Conservation (phyloP, 1,140 invertebrate genomes). For the Coelopa frigida region DNA sequence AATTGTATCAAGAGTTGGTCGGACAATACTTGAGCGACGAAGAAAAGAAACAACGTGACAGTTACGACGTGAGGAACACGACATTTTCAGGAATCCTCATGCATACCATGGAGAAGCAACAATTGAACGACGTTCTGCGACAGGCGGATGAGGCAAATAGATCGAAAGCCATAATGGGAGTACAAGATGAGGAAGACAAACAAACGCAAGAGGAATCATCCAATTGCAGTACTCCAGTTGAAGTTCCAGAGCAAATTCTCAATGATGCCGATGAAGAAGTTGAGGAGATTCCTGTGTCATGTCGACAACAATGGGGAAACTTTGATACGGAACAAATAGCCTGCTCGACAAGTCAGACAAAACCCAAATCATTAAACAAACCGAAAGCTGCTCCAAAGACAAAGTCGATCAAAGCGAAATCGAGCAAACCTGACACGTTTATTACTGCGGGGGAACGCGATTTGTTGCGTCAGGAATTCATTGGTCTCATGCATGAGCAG, state of each 20-base stretch:
- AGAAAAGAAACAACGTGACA: conserved; percentile 60
- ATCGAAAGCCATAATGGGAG: not conserved
- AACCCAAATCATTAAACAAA: not conserved
- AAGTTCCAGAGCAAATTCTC: not conserved
- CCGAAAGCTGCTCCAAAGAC: conserved; percentile 47
- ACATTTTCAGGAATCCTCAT: conserved; percentile 62
- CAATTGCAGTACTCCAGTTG: not conserved
- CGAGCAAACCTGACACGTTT: conserved; percentile 16
- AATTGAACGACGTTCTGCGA: conserved; percentile 55
- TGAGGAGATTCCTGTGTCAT: conserved; percentile 12
- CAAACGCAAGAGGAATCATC: not conserved
- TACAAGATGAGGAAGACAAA: conserved; percentile 6
- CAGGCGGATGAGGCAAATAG: conserved; percentile 46
- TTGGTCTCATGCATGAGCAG: conserved; percentile 78
- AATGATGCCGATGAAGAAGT: not conserved
- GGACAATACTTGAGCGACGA: conserved; percentile 74
- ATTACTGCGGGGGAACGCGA: conserved; percentile 54
- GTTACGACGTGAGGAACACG: conserved; percentile 51
- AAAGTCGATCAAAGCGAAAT: conserved; percentile 34
- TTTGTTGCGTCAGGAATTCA: conserved; percentile 74
- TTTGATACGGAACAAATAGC: conserved; percentile 31
- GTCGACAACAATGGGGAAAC: conserved; percentile 31
- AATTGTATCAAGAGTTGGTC: conserved; percentile 81
- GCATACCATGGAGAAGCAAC: conserved; percentile 59
- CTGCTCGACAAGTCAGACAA: conserved; percentile 23